Percentiles rank a stretch among this genome's conserved stretches.
Evolutionary conservation across 2,888 invertebrate species (phyloP).

Genomic region (Cephalotes varians): DNA sequence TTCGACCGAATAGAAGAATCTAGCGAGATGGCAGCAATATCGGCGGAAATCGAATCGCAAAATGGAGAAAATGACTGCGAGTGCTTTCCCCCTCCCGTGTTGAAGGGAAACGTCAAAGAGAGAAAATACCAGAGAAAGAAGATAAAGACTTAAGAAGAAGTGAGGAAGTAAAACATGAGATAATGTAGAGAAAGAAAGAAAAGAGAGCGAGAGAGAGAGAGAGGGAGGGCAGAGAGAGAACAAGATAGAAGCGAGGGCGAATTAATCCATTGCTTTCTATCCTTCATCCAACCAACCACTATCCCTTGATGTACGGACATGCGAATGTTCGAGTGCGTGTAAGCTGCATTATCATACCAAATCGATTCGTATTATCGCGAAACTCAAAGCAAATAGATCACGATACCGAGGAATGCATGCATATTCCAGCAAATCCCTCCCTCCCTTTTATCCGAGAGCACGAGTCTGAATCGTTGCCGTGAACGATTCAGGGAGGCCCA

Average conservation of each 20-base stretch:
- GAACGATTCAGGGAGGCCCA: conserved; percentile 45
- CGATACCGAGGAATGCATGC: conserved; percentile 75
- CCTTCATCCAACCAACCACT: conserved; percentile 55
- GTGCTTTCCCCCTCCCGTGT: conserved; percentile 67
- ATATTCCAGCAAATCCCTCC: conserved; percentile 33
- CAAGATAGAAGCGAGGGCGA: conserved; percentile 77
- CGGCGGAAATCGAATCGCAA: conserved; percentile 84
- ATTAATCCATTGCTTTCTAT: conserved; percentile 80
- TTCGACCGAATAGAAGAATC: conserved; percentile 81
- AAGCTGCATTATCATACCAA: conserved; percentile 71
- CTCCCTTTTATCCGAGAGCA: neutral
- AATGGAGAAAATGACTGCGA: conserved; percentile 83
- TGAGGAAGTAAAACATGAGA: conserved; percentile 54
- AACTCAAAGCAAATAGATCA: conserved; percentile 80
- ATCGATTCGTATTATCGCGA: conserved; percentile 81
- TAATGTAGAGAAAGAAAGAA: conserved; percentile 20
- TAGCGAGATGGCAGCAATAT: conserved; percentile 81
- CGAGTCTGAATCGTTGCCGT: conserved; percentile 54
- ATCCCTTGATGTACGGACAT: neutral
- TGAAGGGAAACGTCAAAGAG: conserved; percentile 52
- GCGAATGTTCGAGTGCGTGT: neutral
- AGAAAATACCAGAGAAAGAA: conserved; percentile 31
- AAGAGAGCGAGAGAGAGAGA: neutral
- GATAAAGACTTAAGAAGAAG: conserved; percentile 39
- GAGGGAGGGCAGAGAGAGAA: conserved; percentile 39